Evolutionary conservation across 2,797 vertebrate species (phyloP).

Genomic region (Ptychadena robeensis): DNA sequence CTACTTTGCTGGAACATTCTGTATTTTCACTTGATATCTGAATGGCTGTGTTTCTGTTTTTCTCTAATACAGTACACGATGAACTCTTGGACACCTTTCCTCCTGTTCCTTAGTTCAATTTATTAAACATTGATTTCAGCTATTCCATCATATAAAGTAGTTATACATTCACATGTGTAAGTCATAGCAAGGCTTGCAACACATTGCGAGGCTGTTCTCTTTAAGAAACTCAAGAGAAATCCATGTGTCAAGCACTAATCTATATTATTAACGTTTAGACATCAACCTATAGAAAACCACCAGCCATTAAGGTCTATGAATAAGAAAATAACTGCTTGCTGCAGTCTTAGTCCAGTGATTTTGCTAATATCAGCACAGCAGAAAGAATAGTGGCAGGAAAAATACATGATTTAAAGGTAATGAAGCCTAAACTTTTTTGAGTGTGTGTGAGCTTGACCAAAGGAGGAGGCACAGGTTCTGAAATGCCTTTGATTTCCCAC

Average conservation of each 20-base stretch:
- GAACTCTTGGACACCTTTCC: no score
- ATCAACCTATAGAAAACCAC: not conserved
- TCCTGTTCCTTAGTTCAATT: no score
- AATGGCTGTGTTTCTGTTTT: no score
- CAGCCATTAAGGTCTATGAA: not conserved
- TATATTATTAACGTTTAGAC: not conserved
- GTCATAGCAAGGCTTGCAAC: not conserved
- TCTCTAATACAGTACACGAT: no score
- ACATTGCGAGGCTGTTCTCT: not conserved
- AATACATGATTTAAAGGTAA: slow-evolving; percentile 30
- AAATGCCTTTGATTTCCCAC: no score
- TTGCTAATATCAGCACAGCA: slow-evolving; percentile 13
- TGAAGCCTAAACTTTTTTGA: slow-evolving; percentile 13
- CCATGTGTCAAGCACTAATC: not conserved
- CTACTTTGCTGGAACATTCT: no score
- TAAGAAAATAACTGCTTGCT: not conserved
- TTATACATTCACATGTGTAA: not conserved
- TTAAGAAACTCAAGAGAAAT: not conserved
- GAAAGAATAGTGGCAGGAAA: not conserved
- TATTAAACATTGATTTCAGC: no score
- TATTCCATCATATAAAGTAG: no score
- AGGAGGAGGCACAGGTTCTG: no score
- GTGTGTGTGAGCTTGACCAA: not conserved
- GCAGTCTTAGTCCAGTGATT: not conserved
- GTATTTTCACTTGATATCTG: no score